Evolutionary conservation across 2,797 vertebrate species (phyloP).

Genomic region (Arctocebus calabarensis): DNA sequence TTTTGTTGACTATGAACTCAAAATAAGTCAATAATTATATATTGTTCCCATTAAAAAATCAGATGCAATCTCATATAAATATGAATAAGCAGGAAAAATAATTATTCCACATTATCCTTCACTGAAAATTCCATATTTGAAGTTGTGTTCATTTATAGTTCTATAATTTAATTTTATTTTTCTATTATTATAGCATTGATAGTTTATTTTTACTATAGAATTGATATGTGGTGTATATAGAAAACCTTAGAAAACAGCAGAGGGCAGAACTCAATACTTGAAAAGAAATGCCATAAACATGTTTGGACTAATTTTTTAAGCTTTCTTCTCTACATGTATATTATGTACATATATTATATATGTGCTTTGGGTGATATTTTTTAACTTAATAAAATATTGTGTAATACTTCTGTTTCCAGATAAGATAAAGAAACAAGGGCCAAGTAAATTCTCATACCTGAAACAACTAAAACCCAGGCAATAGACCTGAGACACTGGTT

Average conservation of each 20-base stretch:
- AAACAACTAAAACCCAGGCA: not conserved
- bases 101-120: not conserved
- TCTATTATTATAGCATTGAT: not conserved
- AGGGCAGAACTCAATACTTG: not conserved
- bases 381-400: not conserved
- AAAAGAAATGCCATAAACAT: not conserved
- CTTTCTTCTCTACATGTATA: not conserved
- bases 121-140: conserved; percentile 29
- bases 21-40: conserved; percentile 61
- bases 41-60: conserved; percentile 22
- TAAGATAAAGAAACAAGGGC: not conserved
- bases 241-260: conserved; percentile 8
- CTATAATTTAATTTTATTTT: conserved; percentile 30
- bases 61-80: conserved; percentile 37
- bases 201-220: conserved; percentile 48
- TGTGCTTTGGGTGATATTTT: not conserved
- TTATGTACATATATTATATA: not conserved
- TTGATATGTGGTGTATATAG: not conserved
- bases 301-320: not conserved
- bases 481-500: not conserved
- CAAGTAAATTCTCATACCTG: not conserved
- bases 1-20: conserved; percentile 14
- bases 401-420: conserved; percentile 3
- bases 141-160: conserved; percentile 8
- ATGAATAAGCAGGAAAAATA: conserved; percentile 15